These are phyloP conservation scores for Cariama cristata DNA, from an alignment of 2,113 vertebrate genomes.

Conservation along the genomic window DNA sequence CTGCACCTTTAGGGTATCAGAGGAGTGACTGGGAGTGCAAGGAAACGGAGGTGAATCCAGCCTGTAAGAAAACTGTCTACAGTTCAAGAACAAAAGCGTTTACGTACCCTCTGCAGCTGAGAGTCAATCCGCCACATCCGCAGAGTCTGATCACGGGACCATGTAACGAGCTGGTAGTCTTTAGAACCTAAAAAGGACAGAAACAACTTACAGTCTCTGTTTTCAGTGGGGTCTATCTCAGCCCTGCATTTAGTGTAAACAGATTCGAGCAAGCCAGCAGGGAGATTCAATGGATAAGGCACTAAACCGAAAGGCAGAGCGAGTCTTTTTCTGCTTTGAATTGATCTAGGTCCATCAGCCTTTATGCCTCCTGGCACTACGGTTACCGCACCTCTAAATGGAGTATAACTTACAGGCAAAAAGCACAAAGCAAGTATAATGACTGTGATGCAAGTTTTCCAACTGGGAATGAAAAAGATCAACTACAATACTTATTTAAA, in stretches of 20 bases:
- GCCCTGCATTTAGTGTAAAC: neutral
- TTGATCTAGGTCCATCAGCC: neutral
- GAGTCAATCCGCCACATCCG: slow-evolving; percentile 96
- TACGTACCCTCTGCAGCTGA: slow-evolving; percentile 92
- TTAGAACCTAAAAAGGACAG: slow-evolving; percentile 83
- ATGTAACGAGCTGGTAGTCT: slow-evolving; percentile 94
- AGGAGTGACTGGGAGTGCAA: neutral
- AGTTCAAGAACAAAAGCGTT: neutral
- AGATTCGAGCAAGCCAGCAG: neutral
- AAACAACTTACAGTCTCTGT: neutral
- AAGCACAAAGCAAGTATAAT: neutral
- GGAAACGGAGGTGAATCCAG: neutral
- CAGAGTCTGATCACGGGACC: slow-evolving; percentile 96
- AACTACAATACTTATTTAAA: neutral
- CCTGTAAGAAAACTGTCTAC: neutral
- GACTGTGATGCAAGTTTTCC: neutral
- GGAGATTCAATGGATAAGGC: neutral
- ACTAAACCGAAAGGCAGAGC: neutral
- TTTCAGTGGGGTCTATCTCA: neutral
- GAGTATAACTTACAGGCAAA: neutral
- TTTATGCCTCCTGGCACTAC: neutral
- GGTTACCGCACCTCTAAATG: neutral
- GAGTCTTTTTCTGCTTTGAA: neutral
- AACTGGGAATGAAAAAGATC: neutral
- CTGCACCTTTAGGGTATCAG: neutral